Evolutionary conservation across 2,797 vertebrate species (phyloP), one percentile per base, ranked within the genome.

Genomic region (Ceryle rudis): DNA sequence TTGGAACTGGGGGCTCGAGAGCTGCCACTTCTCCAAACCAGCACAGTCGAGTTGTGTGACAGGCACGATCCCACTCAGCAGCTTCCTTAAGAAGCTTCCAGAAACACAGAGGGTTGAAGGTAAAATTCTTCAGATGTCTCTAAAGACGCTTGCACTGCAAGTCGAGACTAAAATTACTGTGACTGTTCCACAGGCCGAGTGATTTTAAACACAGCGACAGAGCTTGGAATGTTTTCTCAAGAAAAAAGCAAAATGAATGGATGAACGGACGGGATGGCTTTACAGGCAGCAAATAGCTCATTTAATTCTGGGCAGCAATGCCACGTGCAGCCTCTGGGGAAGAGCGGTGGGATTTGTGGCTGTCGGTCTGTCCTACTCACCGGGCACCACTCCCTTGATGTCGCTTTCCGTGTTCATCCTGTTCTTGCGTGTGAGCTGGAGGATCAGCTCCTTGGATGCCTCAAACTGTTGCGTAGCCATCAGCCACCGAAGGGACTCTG

Each of bases 381-480:
- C 99, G 0, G 98, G 95, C 42, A 99, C 97, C 86, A 99, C 98
- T 29, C 98, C 99, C 46, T 98, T 99, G 81, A 99, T 98, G 95
- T 99, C 99, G 0, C 94, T 98, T 85, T 98, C 98, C 1, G 98
- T 95, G 94, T 93, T 99, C 83, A 99, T 98, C 94, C 97, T 97
- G 98, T 99, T 99, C 97, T 98, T 99, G 95, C 97, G 98, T 5
- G 98, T 98, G 57, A 99, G 98, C 85, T 96, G 98, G 92, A 99
- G 98, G 98, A 99, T 99, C 97, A 99, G 98, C 73, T 98, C 98
- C 98, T 99, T 99, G 58, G 99, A 98, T 37, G 98, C 96, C 80
- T 98, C 98, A 96, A 99, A 99, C 97, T 99, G 99, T 90, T 99
- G 99, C 41, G 99, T 99, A 94, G 99, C 99, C 98, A 99, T 98